phyloP scores from a whole-genome alignment of 2,888 invertebrate genomes.

The Drosophila villosipedis region DNA sequence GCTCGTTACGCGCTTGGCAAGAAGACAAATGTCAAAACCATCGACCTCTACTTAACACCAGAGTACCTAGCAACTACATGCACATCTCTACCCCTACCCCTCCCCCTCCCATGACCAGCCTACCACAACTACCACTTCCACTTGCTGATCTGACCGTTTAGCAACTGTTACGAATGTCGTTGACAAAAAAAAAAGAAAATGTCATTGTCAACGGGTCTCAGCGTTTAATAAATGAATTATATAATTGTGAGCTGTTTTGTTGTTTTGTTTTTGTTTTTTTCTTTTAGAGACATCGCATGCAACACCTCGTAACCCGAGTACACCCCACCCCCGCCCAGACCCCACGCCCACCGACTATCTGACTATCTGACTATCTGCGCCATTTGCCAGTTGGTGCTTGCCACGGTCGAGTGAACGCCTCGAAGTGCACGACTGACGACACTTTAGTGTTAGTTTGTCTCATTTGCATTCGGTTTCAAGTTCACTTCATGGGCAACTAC shows the following conservation, averaged over 20 bases:
- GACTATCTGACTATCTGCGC: neutral
- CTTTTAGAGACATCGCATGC: slow-evolving; percentile 30
- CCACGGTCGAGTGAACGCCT: slow-evolving; percentile 42
- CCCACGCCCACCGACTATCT: slow-evolving; percentile 1
- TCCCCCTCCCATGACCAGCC: neutral
- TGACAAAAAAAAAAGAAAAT: slow-evolving; percentile 46
- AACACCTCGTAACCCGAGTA: slow-evolving; percentile 46
- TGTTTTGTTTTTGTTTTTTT: slow-evolving; percentile 4
- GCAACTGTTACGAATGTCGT: slow-evolving; percentile 40
- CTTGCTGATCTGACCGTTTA: slow-evolving; percentile 29
- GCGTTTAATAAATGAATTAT: slow-evolving; percentile 60
- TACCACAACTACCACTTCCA: neutral
- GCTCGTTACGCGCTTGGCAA: slow-evolving; percentile 43
- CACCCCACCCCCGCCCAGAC: neutral
- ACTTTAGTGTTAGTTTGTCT: slow-evolving; percentile 36
- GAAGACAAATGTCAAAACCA: slow-evolving; percentile 59
- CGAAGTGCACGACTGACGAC: slow-evolving; percentile 31
- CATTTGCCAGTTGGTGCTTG: slow-evolving; percentile 6
- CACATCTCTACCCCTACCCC: neutral
- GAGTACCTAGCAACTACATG: neutral
- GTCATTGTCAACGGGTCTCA: slow-evolving; percentile 68
- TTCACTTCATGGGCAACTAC: slow-evolving; percentile 43
- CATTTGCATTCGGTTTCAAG: slow-evolving; percentile 55
- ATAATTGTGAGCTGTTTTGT: slow-evolving; percentile 39
- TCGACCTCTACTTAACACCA: slow-evolving; percentile 36